Base-by-base conservation (phyloP, 2,113 vertebrate species). In the Calcarius ornatus region DNA sequence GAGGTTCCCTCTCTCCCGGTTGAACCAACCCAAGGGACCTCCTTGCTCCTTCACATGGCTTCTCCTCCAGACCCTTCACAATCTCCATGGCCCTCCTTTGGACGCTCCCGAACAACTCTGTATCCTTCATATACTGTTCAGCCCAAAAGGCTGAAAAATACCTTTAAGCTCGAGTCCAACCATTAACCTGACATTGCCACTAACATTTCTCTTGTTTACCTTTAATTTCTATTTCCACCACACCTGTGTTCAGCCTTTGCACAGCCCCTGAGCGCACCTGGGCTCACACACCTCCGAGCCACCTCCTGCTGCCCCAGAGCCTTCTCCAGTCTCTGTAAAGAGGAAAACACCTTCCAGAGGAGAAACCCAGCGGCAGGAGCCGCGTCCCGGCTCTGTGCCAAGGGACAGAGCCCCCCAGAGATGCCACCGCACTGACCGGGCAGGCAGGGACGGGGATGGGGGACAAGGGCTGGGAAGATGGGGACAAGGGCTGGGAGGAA, bases 361-460 rank as follows among this genome's bases (percentile, higher is more conserved):
- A 81, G 21, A 91, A 37, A 40, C 12, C 25, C 35, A 7, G 75
- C n/a, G 11, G 9, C 70, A 11, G 33, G 13, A 71, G 6, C 40
- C 51, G 24, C 9, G 1, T 31, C 45, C 45, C 22, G 1, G 24
- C 6, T 31, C 15, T 1, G 38, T 9, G 28, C 9, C 1, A 9
- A 24, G 42, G 51, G 17, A 7, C 5, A 4, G 24, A 59, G 8
- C 31, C 18, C 20, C 4, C 3, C 4, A 2, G 56, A 50, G 31
- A 11, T 28, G 31, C 4, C 63, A 6, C n/a, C 14, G 1, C 3
- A 2, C 7, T 19, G 9, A 4, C 11, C 16, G 13, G n/a, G 16
- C 65, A 10, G 50, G 57, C 6, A 8, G 51, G n/a, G 25, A 21
- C 8, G 10, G 61, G 23, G 30, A 8, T 17, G 48, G n/a, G 22